Evolutionary conservation across 53 echinoderm and acorn worm species (phyloP).

Genomic region (Holothuria scabra): DNA sequence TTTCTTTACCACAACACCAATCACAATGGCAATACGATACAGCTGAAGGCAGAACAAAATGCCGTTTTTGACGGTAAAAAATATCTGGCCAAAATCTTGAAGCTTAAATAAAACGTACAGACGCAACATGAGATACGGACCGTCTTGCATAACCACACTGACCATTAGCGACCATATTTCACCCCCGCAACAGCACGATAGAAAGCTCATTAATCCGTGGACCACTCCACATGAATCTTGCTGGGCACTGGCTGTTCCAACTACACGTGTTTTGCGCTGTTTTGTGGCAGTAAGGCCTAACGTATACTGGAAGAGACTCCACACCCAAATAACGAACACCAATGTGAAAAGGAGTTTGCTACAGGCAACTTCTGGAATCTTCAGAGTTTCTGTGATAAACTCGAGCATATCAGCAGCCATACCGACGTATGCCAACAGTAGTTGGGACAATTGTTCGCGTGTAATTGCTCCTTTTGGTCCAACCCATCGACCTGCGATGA

Average conservation of each 20-base stretch:
- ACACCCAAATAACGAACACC: conserved; percentile 67
- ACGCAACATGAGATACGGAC: conserved; percentile 70
- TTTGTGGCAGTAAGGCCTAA: conserved; percentile 70
- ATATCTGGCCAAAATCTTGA: conserved; percentile 67
- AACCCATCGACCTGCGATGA: conserved; percentile 74
- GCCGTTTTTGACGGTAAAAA: conserved; percentile 81
- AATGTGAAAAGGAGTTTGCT: conserved; percentile 49
- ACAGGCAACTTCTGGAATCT: conserved; percentile 67
- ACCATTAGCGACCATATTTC: conserved; percentile 84
- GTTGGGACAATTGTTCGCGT: conserved; percentile 75
- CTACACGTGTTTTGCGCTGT: conserved; percentile 55
- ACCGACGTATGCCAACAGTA: conserved; percentile 71
- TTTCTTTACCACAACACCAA: background rate
- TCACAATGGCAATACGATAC: conserved; percentile 69
- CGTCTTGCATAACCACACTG: conserved; percentile 84
- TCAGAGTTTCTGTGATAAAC: conserved; percentile 75
- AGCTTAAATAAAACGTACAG: conserved; percentile 69
- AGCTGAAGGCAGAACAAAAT: conserved; percentile 74
- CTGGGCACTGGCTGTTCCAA: background rate
- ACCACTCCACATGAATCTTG: conserved; percentile 16
- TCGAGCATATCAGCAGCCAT: conserved; percentile 88
- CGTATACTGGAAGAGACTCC: conserved; percentile 77
- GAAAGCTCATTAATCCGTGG: background rate
- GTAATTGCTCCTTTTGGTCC: conserved; percentile 76
- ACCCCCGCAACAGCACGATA: conserved; percentile 66